Evolutionary conservation across 1,140 invertebrate species (phyloP).

Genomic region (Pseudachorutes palmiensis): DNA sequence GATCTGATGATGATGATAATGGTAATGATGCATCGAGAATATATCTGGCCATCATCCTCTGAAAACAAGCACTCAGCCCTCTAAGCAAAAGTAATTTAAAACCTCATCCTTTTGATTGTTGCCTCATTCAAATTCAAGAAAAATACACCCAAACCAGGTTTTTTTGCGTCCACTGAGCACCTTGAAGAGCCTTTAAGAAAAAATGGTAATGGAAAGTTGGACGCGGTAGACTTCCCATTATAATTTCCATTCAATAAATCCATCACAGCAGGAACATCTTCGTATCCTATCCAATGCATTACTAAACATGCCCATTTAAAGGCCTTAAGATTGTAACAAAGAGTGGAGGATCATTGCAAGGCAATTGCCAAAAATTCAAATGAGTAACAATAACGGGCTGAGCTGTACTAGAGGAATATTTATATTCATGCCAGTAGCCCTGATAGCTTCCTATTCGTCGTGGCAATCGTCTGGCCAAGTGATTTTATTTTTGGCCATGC

Average conservation of each 20-base stretch:
- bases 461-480: no score
- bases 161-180: background rate
- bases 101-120: conserved; percentile 6
- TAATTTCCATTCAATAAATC: background rate
- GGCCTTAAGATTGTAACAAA: background rate
- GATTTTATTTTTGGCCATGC: no score
- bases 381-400: background rate
- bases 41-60: background rate
- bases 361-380: background rate
- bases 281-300: background rate
- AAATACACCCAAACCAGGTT: background rate
- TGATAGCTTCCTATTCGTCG: no score
- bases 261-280: background rate
- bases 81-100: conserved; percentile 10
- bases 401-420: no score
- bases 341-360: no score
- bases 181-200: background rate
- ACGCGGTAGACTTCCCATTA: no score
- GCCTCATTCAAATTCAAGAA: background rate
- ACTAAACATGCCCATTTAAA: background rate
- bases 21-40: background rate
- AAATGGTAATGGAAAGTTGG: no score
- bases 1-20: background rate
- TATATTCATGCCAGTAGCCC: no score
- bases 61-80: conserved; percentile 3